Evolutionary conservation across 1,140 invertebrate species (phyloP).

Genomic region (Heliconius himera): DNA sequence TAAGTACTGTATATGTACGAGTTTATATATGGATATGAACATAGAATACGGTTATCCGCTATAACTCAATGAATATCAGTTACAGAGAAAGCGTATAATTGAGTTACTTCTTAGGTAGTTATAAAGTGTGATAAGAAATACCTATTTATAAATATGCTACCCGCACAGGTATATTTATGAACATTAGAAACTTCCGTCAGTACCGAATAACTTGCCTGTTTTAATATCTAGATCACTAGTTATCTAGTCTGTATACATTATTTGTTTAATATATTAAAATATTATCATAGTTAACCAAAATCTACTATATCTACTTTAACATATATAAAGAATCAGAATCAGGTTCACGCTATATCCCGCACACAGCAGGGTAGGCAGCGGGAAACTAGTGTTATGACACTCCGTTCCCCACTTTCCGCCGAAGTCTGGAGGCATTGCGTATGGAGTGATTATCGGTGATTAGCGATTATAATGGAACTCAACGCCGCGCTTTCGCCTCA

Average conservation of each 20-base stretch:
- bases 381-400: no score
- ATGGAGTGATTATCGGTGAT: no score
- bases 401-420: no score
- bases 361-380: no score
- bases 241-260: neutral
- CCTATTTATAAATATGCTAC: neutral
- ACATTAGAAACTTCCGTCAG: neutral
- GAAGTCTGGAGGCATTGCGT: no score
- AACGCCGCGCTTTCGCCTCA: no score
- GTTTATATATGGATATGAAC: neutral
- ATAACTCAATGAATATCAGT: conserved; percentile 40
- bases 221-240: neutral
- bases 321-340: no score
- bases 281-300: neutral
- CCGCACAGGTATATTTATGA: neutral
- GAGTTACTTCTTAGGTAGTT: neutral
- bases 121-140: neutral
- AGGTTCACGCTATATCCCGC: no score
- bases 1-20: neutral
- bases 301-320: no score
- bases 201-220: neutral
- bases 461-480: no score
- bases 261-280: neutral
- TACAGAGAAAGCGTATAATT: conserved; percentile 38
- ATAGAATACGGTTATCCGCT: conserved; percentile 12